Evolutionary conservation across 2,797 vertebrate species (phyloP), one percentile per base, ranked within the genome.

Genomic region (Muraenolepis orangiensis): DNA sequence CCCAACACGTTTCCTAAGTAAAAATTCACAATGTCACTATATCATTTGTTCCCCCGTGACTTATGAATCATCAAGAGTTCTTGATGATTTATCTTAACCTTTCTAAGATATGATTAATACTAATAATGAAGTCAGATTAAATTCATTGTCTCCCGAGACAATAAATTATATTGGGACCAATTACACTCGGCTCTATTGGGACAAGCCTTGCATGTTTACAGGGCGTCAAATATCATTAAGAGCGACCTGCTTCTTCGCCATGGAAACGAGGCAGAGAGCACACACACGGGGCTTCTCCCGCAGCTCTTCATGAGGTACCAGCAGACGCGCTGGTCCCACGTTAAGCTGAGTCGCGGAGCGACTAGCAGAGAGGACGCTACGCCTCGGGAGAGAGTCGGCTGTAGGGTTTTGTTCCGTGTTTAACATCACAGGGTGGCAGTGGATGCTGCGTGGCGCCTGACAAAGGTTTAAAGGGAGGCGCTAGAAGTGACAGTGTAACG

Each of bases 51-150:
- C 71, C 78, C 75, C 72, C 20, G 29, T 86, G 89, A 89, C 88
- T 83, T 86, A 88, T 84, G 84, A 85, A 75, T 85, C 79, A 11
- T 81, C 75, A n/a, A 86, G 84, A 80, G 76, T 73, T 66, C n/a
- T n/a, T n/a, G n/a, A n/a, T n/a, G n/a, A n/a, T 74, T n/a, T 73
- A 72, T 71, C 77, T 82, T 81, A 85, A 83, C 79, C 84, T 86
- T 78, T 79, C 81, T 36, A 16, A 84, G 77, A 81, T 83, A 85
- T 79, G 76, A 85, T 81, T 83, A 90, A 87, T 84, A 75, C 85
- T 87, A 87, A 87, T 90, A 83, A 87, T 87, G 86, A 86, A 86
- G 79, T 88, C 85, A 82, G 89, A 91, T 86, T 84, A 73, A 87
- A 90, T 88, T 87, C 32, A 87, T 89, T 84, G 76, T 83, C 85